A percentile compares a stretch with the other conserved stretches of the same genome.
Evolutionary conservation across 2,113 vertebrate genomes (phyloP).

Genomic region (Gopherus flavomarginatus): DNA sequence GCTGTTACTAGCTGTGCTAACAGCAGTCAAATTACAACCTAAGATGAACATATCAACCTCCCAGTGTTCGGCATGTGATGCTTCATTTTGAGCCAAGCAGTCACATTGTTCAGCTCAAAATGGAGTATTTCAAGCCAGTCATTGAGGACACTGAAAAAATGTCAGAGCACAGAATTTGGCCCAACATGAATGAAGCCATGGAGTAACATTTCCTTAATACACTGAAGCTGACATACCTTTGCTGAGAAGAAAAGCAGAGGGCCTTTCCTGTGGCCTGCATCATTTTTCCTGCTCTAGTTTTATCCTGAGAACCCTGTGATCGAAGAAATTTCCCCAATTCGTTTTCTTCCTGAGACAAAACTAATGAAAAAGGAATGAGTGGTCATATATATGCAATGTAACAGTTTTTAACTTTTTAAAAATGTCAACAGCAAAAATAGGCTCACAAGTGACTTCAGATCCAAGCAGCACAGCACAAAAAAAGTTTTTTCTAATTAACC

Average conservation of each 20-base stretch:
- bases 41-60: not conserved
- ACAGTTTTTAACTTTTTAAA: not conserved
- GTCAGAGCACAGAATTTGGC: not conserved
- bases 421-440: not conserved
- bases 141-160: fast-evolving
- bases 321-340: constrained; percentile 97
- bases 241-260: constrained; percentile 97
- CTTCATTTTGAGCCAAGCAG: constrained; percentile 30
- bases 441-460: not conserved
- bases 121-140: not conserved
- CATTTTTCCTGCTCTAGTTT: constrained; percentile 96
- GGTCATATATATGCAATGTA: constrained; percentile 11
- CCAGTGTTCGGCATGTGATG: not conserved
- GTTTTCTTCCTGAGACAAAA: constrained; percentile 97
- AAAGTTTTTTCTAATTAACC: constrained; percentile 12
- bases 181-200: not conserved
- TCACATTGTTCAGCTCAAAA: constrained; percentile 1
- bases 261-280: constrained; percentile 99
- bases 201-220: not conserved
- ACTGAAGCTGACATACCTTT: constrained; percentile 82
- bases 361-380: constrained; percentile 77
- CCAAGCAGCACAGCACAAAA: not conserved
- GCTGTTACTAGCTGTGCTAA: not conserved
- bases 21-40: not conserved
- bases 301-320: constrained; percentile 94